These are phyloP conservation scores for Onychomys arenicola DNA, from an alignment of 2,797 vertebrate genomes.

Conservation along the genomic window DNA sequence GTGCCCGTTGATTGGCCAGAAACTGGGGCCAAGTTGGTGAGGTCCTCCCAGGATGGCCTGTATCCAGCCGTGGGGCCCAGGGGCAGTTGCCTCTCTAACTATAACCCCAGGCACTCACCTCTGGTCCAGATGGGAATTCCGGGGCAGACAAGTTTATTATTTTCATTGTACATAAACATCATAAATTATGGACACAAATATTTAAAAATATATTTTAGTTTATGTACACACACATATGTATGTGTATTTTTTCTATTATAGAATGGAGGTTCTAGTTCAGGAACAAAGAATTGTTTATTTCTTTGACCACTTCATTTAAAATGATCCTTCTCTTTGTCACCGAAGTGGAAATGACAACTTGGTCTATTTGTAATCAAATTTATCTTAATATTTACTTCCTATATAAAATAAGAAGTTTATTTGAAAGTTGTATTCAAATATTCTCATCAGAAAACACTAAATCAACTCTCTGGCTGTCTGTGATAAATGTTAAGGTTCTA, in stretches of 20 bases:
- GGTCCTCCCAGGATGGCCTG: too few species aligned
- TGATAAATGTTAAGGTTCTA: not conserved
- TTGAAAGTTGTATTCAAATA: slow-evolving; percentile 16
- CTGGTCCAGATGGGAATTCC: too few species aligned
- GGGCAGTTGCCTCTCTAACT: too few species aligned
- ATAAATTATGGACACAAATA: not conserved
- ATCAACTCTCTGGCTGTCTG: not conserved
- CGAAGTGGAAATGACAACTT: not conserved
- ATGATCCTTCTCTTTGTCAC: not conserved
- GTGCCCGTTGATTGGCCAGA: too few species aligned
- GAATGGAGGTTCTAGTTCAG: not conserved
- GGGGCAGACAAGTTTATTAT: slow-evolving; percentile 4
- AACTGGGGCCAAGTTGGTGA: too few species aligned
- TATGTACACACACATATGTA: not conserved
- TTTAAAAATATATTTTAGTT: not conserved
- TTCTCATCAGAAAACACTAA: not conserved
- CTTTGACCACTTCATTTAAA: not conserved
- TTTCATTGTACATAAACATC: not conserved
- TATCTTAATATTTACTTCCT: slow-evolving; percentile 50
- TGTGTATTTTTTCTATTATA: not conserved
- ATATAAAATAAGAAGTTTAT: slow-evolving; percentile 12
- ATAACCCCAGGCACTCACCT: too few species aligned
- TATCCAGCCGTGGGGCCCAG: too few species aligned
- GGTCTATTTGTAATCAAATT: not conserved
- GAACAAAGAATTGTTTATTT: not conserved